phyloP scores from a whole-genome alignment of 2,113 vertebrate genomes.

The Synodontis membranacea region DNA sequence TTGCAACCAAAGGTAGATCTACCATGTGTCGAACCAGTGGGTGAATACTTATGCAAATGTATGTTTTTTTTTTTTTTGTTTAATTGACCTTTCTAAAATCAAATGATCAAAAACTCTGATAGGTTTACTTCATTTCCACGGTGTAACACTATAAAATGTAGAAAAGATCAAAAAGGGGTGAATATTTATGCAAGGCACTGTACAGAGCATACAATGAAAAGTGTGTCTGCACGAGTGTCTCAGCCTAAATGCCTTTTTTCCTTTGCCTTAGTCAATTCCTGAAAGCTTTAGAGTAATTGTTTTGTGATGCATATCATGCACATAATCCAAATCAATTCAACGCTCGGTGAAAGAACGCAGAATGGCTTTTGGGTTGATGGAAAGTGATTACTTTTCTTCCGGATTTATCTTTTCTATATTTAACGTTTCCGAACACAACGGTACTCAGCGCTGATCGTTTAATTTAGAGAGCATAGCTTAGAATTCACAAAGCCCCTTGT shows the following conservation, averaged over 20 bases:
- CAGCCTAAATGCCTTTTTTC: slow-evolving; percentile 12
- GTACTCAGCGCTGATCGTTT: neutral
- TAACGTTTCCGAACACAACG: slow-evolving; percentile 6
- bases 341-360: neutral
- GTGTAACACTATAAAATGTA: neutral
- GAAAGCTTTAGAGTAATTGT: slow-evolving; percentile 22
- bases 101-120: neutral
- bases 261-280: slow-evolving; percentile 11
- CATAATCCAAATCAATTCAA: slow-evolving; percentile 30
- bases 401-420: slow-evolving; percentile 25
- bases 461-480: neutral
- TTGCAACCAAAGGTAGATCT: neutral
- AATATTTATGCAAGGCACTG: neutral
- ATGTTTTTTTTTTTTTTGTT: neutral
- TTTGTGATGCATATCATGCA: slow-evolving; percentile 20
- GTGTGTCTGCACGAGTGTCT: slow-evolving; percentile 4
- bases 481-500: neutral
- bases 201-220: neutral
- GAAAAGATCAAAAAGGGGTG: neutral
- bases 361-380: slow-evolving; percentile 13
- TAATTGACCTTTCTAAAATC: neutral
- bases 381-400: slow-evolving; percentile 4
- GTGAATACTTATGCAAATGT: neutral
- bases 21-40: neutral
- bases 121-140: neutral